Evolutionary conservation across 2,113 vertebrate species (phyloP).

Genomic region (Leptobrachium ailaonicum): DNA sequence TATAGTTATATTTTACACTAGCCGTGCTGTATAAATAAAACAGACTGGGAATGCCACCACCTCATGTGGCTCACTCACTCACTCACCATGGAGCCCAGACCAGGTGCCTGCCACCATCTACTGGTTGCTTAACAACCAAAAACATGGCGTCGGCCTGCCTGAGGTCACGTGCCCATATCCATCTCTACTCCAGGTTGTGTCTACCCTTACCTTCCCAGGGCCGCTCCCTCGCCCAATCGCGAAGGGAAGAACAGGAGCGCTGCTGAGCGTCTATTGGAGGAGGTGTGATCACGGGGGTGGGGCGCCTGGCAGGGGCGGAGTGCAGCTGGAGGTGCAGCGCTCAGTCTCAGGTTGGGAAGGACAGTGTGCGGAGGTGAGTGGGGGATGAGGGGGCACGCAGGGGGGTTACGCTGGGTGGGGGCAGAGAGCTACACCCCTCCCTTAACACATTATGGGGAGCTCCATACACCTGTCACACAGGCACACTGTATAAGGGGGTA

Average conservation of each 20-base stretch:
- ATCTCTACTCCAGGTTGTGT: constrained; percentile 25
- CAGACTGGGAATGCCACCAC: too few relatives aligned
- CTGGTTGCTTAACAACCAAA: constrained; percentile 39
- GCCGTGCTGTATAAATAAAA: too few relatives aligned
- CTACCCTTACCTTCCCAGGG: constrained; percentile 25
- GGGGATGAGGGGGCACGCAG: constrained; percentile 1
- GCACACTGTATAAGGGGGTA: neutral
- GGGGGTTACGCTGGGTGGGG: neutral
- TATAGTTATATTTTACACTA: too few relatives aligned
- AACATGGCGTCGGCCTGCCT: constrained; percentile 12
- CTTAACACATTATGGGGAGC: too few relatives aligned
- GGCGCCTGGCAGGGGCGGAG: constrained; percentile 17
- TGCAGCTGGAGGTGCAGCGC: constrained; percentile 30
- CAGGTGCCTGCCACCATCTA: too few relatives aligned
- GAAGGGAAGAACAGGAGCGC: neutral
- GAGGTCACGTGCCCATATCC: constrained; percentile 10
- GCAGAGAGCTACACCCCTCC: too few relatives aligned
- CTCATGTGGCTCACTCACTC: too few relatives aligned
- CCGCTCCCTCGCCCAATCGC: neutral
- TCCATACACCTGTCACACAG: too few relatives aligned
- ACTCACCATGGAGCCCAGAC: too few relatives aligned
- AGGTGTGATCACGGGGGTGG: neutral
- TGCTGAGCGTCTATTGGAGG: neutral
- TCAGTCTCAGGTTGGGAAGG: constrained; percentile 30
- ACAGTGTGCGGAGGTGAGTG: neutral